Evolutionary conservation across 2,888 invertebrate genomes (phyloP), one percentile per base, ranked within the genome.

Genomic region (Xestia xanthographa): DNA sequence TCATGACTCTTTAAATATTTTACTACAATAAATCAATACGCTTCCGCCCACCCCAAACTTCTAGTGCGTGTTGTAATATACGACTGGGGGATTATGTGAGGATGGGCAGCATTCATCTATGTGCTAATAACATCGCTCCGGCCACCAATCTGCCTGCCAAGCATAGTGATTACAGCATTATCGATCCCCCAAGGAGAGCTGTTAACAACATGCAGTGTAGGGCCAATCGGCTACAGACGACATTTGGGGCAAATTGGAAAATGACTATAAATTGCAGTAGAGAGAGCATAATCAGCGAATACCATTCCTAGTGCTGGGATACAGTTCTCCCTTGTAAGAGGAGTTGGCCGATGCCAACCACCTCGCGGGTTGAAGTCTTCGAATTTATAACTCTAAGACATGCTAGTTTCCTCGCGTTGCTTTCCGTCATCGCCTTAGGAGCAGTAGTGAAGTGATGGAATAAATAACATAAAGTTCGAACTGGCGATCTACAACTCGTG

Each of bases 81-180:
- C 66, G 75, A 69, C 34, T 75, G 50, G 38, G 66, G 69, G 82
- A 82, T 82, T 75, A 82, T 63, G 66, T 65, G 53, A 70, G 69
- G 75, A 71, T 75, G 63, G 79, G 56, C 75, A 79, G 75, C 75
- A 80, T 83, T 80, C 70, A 80, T 83, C 72, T 80, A 83, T 83
- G 84, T 83, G 80, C 80, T 83, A 83, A 80, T 83, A 76, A 83
- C 73, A 71, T 73, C 17, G 75, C 63, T 71, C 50, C 60, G 56
- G 60, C 69, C 63, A 79, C 72, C 80, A 68, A 80, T 80, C 71
- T 73, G 80, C 70, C 72, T 79, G 80, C 72, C 82, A 79, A 82
- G 79, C 79, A 83, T 83, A 83, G 67, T 79, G 75, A 83, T 82
- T 79, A 74, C 68, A 66, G 79, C 56, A 83, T 78, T 82, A 79